Base-by-base conservation (phyloP, 1,140 invertebrate species). In the Tachypleus tridentatus region DNA sequence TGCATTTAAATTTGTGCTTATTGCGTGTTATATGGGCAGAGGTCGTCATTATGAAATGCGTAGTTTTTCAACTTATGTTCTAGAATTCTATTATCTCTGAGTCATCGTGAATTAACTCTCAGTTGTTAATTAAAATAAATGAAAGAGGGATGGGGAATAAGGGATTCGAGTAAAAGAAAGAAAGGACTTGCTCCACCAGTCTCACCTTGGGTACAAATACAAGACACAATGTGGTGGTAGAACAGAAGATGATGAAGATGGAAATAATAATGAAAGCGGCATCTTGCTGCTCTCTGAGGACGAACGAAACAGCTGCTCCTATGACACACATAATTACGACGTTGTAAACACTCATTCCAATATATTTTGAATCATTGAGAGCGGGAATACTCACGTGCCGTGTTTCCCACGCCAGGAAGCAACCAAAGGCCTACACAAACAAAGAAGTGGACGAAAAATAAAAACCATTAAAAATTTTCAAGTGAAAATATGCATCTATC, bases 371-470 rank as follows among this genome's bases (percentile, higher is more conserved):
- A 80, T 99, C 97, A 77, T 99, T 99, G 59, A 99, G 80, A 2
- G 97, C 97, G 4, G 96, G 94, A 69, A 99, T 98, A 61, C 88
- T 96, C 58, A 99, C 97, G 76, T 97, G 89, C 1, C 97, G 82
- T 0, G 97, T 99, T 80, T 99, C 96, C 96, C 97, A 99, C 3
- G 97, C 97, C 58, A 99, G 80, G 77, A 99, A 99, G 69, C 95
- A 97, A 5, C 97, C 97, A 74, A 98, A 97, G 66, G 98, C 89
- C 96, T 99, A 77, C 75, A 72, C 63, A 64, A 60, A 63, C 51
- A 65, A 63, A 59, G 49, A 63, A 59, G 49, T 49, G 4, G 51
- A 51, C n/a, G 51, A 53, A 29, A 29, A 29, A 1, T 29, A 29
- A 29, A 29, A 29, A 29, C 29, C 29, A 29, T 29, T 29, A 29